These are phyloP conservation scores for Diadema setosum DNA, from an alignment of 35 echinoderm and acorn worm genomes.

Conservation along the genomic window DNA sequence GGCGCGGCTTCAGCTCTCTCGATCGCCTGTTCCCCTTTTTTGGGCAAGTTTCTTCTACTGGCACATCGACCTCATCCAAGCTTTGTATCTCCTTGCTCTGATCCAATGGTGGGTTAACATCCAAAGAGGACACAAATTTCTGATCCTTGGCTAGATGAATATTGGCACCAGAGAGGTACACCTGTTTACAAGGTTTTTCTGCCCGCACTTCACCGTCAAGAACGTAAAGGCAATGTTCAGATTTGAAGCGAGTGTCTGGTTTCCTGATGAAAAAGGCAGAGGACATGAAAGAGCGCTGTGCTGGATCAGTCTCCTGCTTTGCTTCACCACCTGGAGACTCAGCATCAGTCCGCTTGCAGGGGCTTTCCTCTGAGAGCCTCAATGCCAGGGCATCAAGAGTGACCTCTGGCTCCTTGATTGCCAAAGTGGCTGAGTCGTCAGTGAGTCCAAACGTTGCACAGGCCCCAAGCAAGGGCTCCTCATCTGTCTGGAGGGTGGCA, in stretches of 20 bases:
- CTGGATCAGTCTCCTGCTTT: no score
- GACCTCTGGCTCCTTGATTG: not conserved
- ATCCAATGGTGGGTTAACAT: no score
- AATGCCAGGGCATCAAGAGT: not conserved
- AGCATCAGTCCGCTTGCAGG: no score
- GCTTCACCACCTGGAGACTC: not conserved
- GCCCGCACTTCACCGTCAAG: not conserved
- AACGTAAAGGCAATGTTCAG: not conserved
- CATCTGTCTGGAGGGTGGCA: not conserved
- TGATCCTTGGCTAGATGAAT: not conserved
- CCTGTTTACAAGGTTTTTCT: not conserved
- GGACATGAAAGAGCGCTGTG: not conserved
- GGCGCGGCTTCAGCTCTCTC: not conserved
- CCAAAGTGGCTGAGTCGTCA: not conserved
- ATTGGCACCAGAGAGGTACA: not conserved
- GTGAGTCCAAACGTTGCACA: not conserved
- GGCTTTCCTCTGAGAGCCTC: not conserved
- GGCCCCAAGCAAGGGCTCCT: not conserved
- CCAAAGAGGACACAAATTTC: not conserved
- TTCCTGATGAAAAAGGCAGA: not conserved
- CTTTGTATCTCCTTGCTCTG: no score
- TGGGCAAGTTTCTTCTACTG: no score
- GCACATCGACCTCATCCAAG: not conserved
- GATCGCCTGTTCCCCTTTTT: not conserved
- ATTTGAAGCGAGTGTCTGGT: not conserved